Conservation (phyloP, 2,113 vertebrate genomes). For the Machaerirhynchus nigripectus region DNA sequence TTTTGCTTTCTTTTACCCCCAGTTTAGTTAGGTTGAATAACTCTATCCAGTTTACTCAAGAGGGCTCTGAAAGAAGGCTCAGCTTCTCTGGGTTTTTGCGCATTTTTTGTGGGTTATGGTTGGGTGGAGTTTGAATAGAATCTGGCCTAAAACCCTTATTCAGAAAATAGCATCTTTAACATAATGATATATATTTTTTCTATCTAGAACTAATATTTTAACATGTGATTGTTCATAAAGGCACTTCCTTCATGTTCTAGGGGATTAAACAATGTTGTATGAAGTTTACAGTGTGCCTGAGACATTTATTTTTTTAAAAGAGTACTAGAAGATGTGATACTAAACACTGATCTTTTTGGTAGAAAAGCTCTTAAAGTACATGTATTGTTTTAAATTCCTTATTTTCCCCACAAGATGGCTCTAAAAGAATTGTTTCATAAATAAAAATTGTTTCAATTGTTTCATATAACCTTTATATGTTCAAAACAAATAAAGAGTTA, state of each 20-base stretch:
- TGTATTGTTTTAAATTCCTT: not conserved
- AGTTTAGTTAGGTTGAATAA: not conserved
- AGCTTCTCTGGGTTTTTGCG: not conserved
- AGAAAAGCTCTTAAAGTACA: not conserved
- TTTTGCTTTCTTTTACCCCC: not conserved
- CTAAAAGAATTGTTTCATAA: constrained; percentile 3
- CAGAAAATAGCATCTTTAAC: not conserved
- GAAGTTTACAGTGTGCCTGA: constrained; percentile 32
- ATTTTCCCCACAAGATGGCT: constrained; percentile 33
- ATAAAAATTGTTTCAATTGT: not conserved
- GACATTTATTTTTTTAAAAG: constrained; percentile 27
- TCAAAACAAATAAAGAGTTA: constrained; percentile 62
- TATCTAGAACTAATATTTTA: not conserved
- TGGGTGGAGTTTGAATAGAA: not conserved
- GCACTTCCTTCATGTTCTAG: not conserved
- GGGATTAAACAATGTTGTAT: constrained; percentile 19
- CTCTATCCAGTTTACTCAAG: not conserved
- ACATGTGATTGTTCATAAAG: not conserved
- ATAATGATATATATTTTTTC: not conserved
- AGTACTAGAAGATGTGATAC: not conserved
- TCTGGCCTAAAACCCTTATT: not conserved
- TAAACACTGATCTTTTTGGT: not conserved
- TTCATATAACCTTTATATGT: constrained; percentile 32
- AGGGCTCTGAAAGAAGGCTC: not conserved
- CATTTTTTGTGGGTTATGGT: not conserved